Percentiles rank a stretch among this genome's conserved stretches.
These are phyloP conservation scores for Chirona hameri DNA, from an alignment of 2,888 invertebrate species.

Conservation along the genomic window DNA sequence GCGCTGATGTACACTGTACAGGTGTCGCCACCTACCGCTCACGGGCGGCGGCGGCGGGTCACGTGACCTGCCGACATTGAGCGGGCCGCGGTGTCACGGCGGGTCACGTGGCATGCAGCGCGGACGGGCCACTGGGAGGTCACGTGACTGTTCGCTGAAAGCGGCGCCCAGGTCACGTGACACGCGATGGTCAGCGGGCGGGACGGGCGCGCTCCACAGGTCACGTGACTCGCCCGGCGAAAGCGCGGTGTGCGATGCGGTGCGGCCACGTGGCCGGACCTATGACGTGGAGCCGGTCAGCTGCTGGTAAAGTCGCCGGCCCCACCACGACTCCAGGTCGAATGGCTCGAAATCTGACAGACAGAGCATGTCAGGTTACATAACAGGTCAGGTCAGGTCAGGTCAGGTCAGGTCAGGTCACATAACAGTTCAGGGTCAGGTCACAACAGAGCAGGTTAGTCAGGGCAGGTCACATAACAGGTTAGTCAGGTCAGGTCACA, in stretches of 20 bases:
- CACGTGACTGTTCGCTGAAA: background rate
- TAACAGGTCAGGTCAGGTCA: no score
- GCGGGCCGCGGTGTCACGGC: background rate
- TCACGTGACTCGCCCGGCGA: background rate
- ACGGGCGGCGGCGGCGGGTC: background rate
- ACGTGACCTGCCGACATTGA: background rate
- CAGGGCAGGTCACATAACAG: no score
- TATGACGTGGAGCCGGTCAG: constrained; percentile 41
- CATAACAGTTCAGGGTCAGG: no score
- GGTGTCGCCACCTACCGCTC: background rate
- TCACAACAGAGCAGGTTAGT: no score
- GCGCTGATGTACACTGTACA: constrained; percentile 1
- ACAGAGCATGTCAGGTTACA: background rate
- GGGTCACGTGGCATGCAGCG: background rate
- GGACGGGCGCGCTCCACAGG: background rate
- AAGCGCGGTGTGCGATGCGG: background rate
- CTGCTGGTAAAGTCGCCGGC: constrained; percentile 44
- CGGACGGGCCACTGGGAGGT: background rate
- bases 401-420: no score
- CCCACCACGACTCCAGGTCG: constrained; percentile 47
- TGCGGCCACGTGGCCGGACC: background rate
- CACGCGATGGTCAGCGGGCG: background rate
- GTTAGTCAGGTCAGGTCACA: background rate
- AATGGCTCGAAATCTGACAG: constrained; percentile 46
- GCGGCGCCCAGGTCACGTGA: background rate